These are phyloP conservation scores for Buteo buteo DNA, from an alignment of 2,113 vertebrate species.

Conservation along the genomic window DNA sequence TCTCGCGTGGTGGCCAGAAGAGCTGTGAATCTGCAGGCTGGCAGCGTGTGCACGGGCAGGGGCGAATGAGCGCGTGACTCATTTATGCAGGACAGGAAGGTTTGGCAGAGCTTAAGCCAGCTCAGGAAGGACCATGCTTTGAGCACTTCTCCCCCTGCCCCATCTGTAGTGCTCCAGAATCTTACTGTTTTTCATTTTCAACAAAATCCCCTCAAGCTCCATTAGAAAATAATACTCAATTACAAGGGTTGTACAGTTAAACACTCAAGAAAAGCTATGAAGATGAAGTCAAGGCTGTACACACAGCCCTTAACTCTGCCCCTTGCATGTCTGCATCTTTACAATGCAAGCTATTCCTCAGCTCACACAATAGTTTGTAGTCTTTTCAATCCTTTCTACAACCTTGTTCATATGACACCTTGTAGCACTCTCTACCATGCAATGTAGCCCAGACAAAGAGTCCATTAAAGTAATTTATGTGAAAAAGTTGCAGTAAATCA, in stretches of 20 bases:
- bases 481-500: conserved; percentile 6
- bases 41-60: not conserved
- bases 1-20: not conserved
- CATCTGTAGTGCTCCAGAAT: not conserved
- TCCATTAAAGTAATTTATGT: conserved; percentile 7
- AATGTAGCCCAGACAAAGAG: not conserved
- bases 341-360: not conserved
- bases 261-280: not conserved
- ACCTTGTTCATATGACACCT: not conserved
- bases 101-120: not conserved
- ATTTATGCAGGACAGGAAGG: not conserved
- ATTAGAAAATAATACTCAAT: not conserved
- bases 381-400: not conserved
- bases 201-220: not conserved
- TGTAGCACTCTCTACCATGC: not conserved
- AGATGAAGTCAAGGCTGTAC: not conserved
- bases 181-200: not conserved
- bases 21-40: not conserved
- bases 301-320: not conserved
- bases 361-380: not conserved
- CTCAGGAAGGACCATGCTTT: not conserved
- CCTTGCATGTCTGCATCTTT: not conserved
- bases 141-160: not conserved
- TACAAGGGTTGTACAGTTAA: not conserved
- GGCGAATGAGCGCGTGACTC: not conserved